Conservation (phyloP, 2,888 invertebrate species). For the Cancer borealis region DNA sequence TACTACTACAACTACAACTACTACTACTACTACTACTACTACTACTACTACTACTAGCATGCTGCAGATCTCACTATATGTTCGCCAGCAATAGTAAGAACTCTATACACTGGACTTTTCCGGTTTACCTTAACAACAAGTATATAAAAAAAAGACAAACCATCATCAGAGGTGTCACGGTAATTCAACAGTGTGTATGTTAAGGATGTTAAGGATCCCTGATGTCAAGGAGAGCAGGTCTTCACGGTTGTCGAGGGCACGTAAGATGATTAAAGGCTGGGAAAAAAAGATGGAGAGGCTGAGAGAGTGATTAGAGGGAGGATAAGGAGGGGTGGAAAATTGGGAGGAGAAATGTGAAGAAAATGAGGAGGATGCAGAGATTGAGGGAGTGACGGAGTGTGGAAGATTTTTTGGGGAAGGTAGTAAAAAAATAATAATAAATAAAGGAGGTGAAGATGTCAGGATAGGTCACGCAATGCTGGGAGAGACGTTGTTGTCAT, state of each 20-base stretch:
- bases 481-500: no score
- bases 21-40: no score
- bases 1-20: no score
- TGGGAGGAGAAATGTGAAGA: no score
- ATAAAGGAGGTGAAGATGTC: background rate
- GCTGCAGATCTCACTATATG: no score
- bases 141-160: background rate
- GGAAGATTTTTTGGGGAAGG: background rate
- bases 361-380: background rate
- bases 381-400: background rate
- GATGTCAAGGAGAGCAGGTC: background rate
- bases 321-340: background rate
- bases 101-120: background rate
- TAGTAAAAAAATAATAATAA: background rate
- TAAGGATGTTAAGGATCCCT: background rate
- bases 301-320: background rate
- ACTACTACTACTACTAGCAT: no score
- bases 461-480: no score
- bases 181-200: background rate
- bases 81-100: background rate
- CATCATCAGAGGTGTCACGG: background rate
- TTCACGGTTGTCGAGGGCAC: background rate
- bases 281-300: background rate
- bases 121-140: background rate
- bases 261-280: background rate